phyloP scores from a whole-genome alignment of 2,113 vertebrate genomes.

The Pongo pygmaeus region DNA sequence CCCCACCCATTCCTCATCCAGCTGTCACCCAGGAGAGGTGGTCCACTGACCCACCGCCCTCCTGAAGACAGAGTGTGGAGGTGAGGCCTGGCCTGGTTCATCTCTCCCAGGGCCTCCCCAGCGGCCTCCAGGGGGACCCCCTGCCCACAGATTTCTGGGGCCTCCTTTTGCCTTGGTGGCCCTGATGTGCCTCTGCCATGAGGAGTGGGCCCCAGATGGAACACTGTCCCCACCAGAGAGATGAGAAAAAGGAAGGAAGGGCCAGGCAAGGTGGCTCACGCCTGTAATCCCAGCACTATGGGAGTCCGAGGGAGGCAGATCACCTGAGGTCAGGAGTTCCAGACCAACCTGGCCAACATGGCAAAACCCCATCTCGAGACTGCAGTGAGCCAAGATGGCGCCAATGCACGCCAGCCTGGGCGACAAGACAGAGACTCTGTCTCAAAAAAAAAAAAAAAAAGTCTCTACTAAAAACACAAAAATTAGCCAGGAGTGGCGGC shows the following conservation, averaged over 20 bases:
- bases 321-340: no score
- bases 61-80: background rate
- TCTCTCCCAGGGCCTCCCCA: background rate
- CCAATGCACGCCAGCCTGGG: no score
- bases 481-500: no score
- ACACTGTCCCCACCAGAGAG: background rate
- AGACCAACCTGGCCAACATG: no score
- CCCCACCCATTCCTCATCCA: background rate
- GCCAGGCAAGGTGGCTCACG: no score
- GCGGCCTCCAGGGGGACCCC: background rate
- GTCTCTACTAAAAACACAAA: no score
- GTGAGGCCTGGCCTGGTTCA: background rate
- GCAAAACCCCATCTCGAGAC: no score
- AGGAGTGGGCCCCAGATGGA: background rate
- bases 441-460: no score
- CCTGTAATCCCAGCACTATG: no score
- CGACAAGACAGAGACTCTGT: no score
- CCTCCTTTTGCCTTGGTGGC: background rate
- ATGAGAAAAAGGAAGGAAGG: background rate
- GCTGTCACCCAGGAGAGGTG: background rate
- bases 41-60: background rate
- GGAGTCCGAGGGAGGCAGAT: no score
- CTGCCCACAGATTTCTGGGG: background rate
- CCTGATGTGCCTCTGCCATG: background rate
- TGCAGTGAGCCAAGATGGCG: no score